A percentile compares a stretch with the other conserved stretches of the same genome.
These are phyloP conservation scores for Sebastes alutus DNA, from an alignment of 2,797 vertebrate species.

Conservation along the genomic window DNA sequence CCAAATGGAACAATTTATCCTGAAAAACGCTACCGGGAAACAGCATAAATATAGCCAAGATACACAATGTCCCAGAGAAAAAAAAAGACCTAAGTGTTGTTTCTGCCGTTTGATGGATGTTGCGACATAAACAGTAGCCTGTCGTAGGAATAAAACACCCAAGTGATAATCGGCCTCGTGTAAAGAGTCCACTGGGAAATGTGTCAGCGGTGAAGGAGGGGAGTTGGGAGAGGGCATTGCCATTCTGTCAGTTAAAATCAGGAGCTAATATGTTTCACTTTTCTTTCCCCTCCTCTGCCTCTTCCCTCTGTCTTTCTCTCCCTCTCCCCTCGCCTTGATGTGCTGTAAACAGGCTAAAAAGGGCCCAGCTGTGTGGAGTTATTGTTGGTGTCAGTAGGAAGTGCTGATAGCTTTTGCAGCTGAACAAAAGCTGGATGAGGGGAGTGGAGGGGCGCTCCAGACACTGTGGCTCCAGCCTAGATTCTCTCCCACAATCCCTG, in stretches of 20 bases:
- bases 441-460: constrained; percentile 88
- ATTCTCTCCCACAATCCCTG: constrained; percentile 90
- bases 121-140: constrained; percentile 59
- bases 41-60: constrained; percentile 37
- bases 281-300: constrained; percentile 77
- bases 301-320: constrained; percentile 62
- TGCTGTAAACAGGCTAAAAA: constrained; percentile 90
- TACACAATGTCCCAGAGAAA: constrained; percentile 34
- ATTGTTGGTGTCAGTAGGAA: constrained; percentile 92
- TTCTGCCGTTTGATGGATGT: constrained; percentile 48
- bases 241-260: constrained; percentile 82
- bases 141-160: constrained; percentile 14
- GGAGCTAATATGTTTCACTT: constrained; percentile 87
- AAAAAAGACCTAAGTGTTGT: constrained; percentile 18
- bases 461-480: constrained; percentile 90
- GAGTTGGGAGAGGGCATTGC: constrained; percentile 57
- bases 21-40: constrained; percentile 51
- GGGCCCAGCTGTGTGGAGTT: constrained; percentile 90
- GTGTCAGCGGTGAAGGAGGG: constrained; percentile 33
- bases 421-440: constrained; percentile 91
- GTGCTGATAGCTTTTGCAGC: constrained; percentile 91
- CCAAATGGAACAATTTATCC: constrained; percentile 62
- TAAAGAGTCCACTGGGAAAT: constrained; percentile 52
- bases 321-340: constrained; percentile 83
- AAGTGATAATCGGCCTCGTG: constrained; percentile 44